phyloP scores from a whole-genome alignment of 2,113 vertebrate genomes.

The Lamprotornis superbus region DNA sequence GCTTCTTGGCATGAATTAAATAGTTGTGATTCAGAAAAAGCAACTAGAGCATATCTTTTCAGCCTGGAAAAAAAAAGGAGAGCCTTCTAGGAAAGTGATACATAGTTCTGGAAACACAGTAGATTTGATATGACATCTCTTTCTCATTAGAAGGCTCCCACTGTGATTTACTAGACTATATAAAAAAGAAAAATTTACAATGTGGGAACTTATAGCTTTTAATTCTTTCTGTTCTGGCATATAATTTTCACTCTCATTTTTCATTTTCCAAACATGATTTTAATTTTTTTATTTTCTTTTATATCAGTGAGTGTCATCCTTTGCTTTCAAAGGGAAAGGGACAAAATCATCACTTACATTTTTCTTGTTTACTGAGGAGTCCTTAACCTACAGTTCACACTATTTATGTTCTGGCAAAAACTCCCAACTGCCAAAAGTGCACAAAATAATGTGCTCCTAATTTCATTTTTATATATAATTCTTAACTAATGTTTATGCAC shows the following conservation, averaged over 20 bases:
- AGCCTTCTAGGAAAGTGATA: not conserved
- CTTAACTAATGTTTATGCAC: not conserved
- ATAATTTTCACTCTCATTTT: not conserved
- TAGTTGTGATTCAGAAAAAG: not conserved
- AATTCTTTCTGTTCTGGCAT: not conserved
- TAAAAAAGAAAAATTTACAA: not conserved
- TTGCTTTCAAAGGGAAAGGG: not conserved
- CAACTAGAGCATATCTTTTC: not conserved
- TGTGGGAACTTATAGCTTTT: not conserved
- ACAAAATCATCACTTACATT: not conserved
- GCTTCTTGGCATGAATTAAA: not conserved
- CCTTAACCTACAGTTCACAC: not conserved
- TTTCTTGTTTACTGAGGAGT: not conserved
- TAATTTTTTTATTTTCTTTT: not conserved
- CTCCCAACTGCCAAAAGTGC: not conserved
- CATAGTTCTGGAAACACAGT: not conserved
- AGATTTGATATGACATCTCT: not conserved
- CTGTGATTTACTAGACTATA: not conserved
- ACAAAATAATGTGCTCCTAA: not conserved
- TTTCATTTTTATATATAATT: not conserved
- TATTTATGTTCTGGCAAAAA: not conserved
- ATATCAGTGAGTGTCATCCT: not conserved
- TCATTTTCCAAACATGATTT: not conserved
- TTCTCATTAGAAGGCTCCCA: not conserved
- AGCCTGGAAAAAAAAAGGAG: not conserved